These are phyloP conservation scores for Rhodinocichla rosea DNA, from an alignment of 2,113 vertebrate species.

Conservation along the genomic window DNA sequence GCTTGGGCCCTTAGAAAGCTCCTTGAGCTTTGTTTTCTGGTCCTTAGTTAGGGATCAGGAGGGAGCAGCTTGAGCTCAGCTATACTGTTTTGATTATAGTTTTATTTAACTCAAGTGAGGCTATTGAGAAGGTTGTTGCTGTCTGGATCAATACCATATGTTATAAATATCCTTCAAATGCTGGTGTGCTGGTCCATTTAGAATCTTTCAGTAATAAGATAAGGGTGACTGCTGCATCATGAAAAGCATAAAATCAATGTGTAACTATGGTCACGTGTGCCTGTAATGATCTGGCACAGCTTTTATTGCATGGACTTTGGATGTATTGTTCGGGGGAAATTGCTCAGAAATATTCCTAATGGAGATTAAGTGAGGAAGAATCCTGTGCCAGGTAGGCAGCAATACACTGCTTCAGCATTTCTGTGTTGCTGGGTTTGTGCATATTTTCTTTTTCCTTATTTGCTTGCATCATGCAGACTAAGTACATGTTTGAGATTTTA, in stretches of 20 bases:
- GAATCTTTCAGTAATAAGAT: not conserved
- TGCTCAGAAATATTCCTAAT: constrained; percentile 31
- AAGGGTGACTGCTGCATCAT: not conserved
- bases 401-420: not conserved
- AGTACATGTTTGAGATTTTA: not conserved
- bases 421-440: not conserved
- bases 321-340: constrained; percentile 37
- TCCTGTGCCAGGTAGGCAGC: not conserved
- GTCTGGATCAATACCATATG: not conserved
- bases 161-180: not conserved
- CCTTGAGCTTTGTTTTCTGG: not conserved
- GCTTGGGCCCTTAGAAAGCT: not conserved
- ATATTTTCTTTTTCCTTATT: not conserved
- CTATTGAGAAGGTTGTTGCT: not conserved
- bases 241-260: constrained; percentile 26
- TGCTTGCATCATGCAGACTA: not conserved
- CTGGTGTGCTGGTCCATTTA: not conserved
- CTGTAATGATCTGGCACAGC: constrained; percentile 3
- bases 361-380: not conserved
- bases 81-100: not conserved
- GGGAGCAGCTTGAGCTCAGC: not conserved
- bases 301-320: constrained; percentile 52
- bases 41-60: not conserved
- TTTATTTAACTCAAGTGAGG: not conserved
- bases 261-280: not conserved